Evolutionary conservation across 2,888 invertebrate species (phyloP).

Genomic region (Yponomeuta cagnagella): DNA sequence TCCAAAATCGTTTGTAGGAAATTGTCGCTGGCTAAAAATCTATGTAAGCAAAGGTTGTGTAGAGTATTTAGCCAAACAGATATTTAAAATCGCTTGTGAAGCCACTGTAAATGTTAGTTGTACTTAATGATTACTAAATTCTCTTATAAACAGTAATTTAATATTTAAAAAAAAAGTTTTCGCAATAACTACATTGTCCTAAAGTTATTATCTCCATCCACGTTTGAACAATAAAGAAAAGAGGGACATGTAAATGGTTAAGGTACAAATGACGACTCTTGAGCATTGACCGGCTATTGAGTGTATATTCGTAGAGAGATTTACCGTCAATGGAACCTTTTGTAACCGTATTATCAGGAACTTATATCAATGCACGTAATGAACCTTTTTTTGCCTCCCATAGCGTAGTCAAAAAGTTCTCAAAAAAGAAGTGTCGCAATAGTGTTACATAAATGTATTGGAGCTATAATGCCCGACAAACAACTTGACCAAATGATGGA

Average conservation of each 20-base stretch:
- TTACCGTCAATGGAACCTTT: conserved; percentile 1
- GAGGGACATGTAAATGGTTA: conserved; percentile 30
- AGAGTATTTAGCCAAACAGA: conserved; percentile 14
- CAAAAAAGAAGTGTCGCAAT: background rate
- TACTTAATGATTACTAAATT: conserved; percentile 12
- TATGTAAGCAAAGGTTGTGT: conserved; percentile 13
- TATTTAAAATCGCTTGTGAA: conserved; percentile 13
- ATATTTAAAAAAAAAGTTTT: conserved; percentile 30
- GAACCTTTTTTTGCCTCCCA: background rate
- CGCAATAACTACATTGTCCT: conserved; percentile 44
- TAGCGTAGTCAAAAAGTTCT: background rate
- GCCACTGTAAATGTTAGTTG: conserved; percentile 12
- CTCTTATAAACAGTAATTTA: conserved; percentile 23
- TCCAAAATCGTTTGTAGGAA: background rate
- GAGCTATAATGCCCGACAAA: background rate
- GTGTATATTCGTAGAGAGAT: conserved; percentile 7
- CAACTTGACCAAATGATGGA: too few species aligned
- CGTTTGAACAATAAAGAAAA: conserved; percentile 60
- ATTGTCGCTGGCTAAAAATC: background rate
- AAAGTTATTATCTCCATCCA: conserved; percentile 69
- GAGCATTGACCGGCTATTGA: conserved; percentile 21
- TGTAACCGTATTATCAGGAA: conserved; percentile 9
- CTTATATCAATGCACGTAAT: background rate
- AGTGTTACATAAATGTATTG: background rate
- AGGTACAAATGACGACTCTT: conserved; percentile 12